Percentiles rank a stretch among this genome's conserved stretches.
These are phyloP conservation scores for Drosophila pseudotakahashii DNA, from an alignment of 2,888 invertebrate genomes.

Conservation along the genomic window DNA sequence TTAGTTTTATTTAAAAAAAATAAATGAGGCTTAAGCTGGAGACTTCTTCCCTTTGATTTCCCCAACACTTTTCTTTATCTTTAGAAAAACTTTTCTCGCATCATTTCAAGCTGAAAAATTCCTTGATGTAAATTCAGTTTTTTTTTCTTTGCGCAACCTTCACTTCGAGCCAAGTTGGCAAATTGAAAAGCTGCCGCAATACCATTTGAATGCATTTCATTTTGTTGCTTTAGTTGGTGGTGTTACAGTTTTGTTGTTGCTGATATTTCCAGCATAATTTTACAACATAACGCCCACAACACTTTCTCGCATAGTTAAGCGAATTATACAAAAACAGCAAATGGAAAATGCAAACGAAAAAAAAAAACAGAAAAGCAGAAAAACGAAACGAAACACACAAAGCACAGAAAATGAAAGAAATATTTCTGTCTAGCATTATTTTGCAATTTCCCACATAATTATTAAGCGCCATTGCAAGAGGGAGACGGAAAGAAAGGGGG, in stretches of 20 bases:
- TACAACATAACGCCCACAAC: slow-evolving; percentile 67
- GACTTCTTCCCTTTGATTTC: neutral
- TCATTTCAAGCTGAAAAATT: slow-evolving; percentile 20
- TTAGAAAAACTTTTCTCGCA: slow-evolving; percentile 6
- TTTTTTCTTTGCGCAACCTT: slow-evolving; percentile 34
- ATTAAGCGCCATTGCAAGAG: slow-evolving; percentile 52
- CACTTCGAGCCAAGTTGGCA: slow-evolving; percentile 24
- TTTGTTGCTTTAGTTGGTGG: slow-evolving; percentile 18
- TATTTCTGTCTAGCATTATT: slow-evolving; percentile 75
- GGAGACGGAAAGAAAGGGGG: slow-evolving; percentile 13
- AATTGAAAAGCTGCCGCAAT: slow-evolving; percentile 44
- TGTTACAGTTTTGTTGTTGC: slow-evolving; percentile 31
- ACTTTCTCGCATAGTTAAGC: slow-evolving; percentile 74
- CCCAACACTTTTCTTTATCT: neutral
- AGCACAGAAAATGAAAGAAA: slow-evolving; percentile 26
- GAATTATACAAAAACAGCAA: slow-evolving; percentile 44
- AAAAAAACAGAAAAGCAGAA: neutral
- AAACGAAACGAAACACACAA: slow-evolving; percentile 15
- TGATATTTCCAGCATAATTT: slow-evolving; percentile 43
- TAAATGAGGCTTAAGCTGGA: neutral
- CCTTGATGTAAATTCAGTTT: slow-evolving; percentile 7
- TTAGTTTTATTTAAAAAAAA: neutral
- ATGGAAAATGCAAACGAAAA: slow-evolving; percentile 30
- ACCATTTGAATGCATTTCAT: slow-evolving; percentile 39
- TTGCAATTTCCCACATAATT: slow-evolving; percentile 78